phyloP scores from a whole-genome alignment of 2,888 invertebrate species.

The Drosophila borealis region DNA sequence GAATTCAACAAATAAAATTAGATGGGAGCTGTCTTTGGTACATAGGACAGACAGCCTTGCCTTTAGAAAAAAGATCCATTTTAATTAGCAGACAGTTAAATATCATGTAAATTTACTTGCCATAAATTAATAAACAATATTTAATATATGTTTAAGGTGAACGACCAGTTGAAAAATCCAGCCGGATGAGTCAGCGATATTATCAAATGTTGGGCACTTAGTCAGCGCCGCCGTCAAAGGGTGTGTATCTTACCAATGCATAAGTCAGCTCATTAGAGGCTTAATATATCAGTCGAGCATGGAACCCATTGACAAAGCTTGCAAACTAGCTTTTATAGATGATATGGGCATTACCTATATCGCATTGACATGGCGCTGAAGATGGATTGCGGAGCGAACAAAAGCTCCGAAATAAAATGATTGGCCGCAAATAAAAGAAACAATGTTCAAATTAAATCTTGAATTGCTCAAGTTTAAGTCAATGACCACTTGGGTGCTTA shows the following conservation, averaged over 20 bases:
- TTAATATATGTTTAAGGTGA: conserved; percentile 15
- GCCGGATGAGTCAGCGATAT: conserved; percentile 28
- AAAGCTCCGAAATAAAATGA: background rate
- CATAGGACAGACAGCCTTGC: too few relatives aligned
- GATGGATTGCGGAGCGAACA: background rate
- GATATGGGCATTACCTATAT: background rate
- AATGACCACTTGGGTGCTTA: conserved; percentile 7
- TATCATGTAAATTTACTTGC: too few relatives aligned
- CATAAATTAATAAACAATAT: conserved; percentile 1
- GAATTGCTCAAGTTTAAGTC: background rate
- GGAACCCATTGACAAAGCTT: background rate
- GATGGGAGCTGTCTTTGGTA: too few relatives aligned
- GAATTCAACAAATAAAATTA: too few relatives aligned
- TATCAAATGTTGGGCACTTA: conserved; percentile 26
- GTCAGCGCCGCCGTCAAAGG: conserved; percentile 7
- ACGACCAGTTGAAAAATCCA: conserved; percentile 17
- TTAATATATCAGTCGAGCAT: background rate
- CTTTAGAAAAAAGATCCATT: too few relatives aligned
- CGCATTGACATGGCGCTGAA: too few relatives aligned
- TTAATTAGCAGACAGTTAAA: too few relatives aligned
- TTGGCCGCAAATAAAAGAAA: background rate
- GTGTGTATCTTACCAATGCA: background rate
- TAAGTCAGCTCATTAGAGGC: background rate
- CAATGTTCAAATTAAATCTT: background rate
- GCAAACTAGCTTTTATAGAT: background rate